A percentile compares a stretch with the other conserved stretches of the same genome.
Evolutionary conservation across 2,888 invertebrate species (phyloP).

Genomic region (Tipula lateralis): DNA sequence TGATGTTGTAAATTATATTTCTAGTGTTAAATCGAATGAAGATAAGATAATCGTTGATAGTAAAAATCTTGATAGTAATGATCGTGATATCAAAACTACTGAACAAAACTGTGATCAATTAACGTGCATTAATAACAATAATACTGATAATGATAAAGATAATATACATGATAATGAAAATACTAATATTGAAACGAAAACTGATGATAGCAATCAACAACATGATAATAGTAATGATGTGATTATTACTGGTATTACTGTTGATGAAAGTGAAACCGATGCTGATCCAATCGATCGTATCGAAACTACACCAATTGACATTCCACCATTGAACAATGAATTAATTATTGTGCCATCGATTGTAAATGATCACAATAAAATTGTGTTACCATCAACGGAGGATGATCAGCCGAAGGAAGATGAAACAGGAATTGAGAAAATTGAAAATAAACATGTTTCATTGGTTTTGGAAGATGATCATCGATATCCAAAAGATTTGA

Average conservation of each 20-base stretch:
- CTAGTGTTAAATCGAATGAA: conserved; percentile 28
- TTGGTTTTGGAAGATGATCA: background rate
- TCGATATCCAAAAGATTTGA: conserved; percentile 70
- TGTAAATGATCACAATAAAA: background rate
- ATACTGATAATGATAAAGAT: background rate
- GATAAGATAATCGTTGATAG: conserved; percentile 31
- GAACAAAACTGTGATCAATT: conserved; percentile 25
- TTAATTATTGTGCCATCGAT: background rate
- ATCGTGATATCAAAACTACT: conserved; percentile 14
- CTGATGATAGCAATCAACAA: background rate
- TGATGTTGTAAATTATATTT: conserved; percentile 19
- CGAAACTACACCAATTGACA: background rate
- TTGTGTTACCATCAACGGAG: background rate
- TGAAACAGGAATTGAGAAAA: background rate
- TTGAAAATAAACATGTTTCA: background rate
- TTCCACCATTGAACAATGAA: background rate
- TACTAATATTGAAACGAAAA: background rate
- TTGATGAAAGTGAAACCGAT: conserved; percentile 5
- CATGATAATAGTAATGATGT: background rate
- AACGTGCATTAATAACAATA: conserved; percentile 29
- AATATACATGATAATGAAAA: background rate
- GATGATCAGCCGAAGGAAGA: background rate
- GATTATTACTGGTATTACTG: conserved; percentile 26
- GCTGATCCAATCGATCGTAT: background rate
- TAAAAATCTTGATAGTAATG: conserved; percentile 20